Percentiles rank a stretch among this genome's conserved stretches.
Conservation (phyloP, 2,888 invertebrate genomes). For the Gnatocerus cornutus region DNA sequence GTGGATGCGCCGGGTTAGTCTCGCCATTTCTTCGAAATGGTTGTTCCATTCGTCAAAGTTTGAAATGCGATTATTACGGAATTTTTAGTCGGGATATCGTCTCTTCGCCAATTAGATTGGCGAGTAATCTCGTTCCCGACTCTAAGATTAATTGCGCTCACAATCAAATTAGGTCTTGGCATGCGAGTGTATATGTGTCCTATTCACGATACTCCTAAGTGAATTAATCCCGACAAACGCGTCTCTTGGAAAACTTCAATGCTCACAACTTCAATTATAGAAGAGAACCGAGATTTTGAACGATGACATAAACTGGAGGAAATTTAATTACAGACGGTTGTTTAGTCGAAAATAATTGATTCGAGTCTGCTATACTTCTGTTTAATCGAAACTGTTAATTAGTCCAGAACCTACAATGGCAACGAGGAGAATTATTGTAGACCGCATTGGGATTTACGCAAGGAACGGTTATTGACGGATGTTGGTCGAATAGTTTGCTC, state of each 20-base stretch:
- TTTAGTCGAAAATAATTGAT: constrained; percentile 40
- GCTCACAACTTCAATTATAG: constrained; percentile 41
- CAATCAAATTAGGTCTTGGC: constrained; percentile 53
- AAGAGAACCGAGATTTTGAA: constrained; percentile 28
- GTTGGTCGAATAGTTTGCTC: constrained; percentile 31
- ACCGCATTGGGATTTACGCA: constrained; percentile 38
- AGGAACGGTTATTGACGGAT: constrained; percentile 21
- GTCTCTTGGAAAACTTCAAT: constrained; percentile 36
- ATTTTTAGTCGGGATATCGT: constrained; percentile 20
- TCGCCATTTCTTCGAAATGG: not conserved
- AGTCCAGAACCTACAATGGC: constrained; percentile 19
- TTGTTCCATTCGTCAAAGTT: constrained; percentile 5
- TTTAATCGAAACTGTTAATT: constrained; percentile 38
- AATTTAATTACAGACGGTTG: constrained; percentile 40
- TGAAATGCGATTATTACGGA: constrained; percentile 27
- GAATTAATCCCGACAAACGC: constrained; percentile 43
- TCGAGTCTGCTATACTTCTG: constrained; percentile 10
- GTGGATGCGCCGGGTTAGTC: constrained; percentile 3
- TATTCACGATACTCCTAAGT: constrained; percentile 42
- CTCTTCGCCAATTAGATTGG: constrained; percentile 39
- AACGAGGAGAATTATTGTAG: constrained; percentile 31
- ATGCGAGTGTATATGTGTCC: constrained; percentile 45
- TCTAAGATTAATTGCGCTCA: constrained; percentile 53
- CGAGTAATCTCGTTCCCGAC: constrained; percentile 41
- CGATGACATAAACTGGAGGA: constrained; percentile 39